Evolutionary conservation across 2,113 vertebrate species (phyloP).

Genomic region (Suricata suricatta): DNA sequence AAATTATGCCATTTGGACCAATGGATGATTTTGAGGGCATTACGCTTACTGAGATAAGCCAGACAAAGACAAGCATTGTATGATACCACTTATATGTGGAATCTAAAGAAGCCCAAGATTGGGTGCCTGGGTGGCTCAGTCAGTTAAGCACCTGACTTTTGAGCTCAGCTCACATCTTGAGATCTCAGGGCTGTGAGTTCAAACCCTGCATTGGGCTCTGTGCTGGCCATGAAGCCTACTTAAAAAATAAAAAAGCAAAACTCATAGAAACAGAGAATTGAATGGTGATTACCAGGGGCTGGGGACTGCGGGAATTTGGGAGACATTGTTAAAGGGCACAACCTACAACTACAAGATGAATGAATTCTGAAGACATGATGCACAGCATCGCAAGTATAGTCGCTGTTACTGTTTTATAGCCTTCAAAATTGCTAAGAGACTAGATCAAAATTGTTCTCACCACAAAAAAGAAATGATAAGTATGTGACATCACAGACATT

Average conservation of each 20-base stretch:
- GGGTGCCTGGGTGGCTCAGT: no score
- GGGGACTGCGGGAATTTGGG: not conserved
- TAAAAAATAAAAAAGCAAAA: not conserved
- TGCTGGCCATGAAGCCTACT: no score
- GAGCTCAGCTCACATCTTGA: no score
- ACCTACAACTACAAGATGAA: not conserved
- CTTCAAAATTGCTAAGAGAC: not conserved
- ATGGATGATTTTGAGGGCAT: no score
- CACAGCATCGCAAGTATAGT: not conserved
- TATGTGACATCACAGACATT: not conserved
- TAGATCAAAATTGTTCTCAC: not conserved
- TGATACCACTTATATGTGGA: no score
- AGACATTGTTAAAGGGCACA: not conserved
- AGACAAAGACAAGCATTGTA: no score
- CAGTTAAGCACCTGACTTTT: no score
- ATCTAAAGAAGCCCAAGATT: no score
- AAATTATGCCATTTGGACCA: no score
- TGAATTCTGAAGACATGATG: not conserved
- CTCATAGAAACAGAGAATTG: not conserved
- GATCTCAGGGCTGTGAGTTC: no score
- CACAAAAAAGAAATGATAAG: not conserved
- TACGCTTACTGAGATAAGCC: no score
- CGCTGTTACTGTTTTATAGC: not conserved
- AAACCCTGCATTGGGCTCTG: no score
- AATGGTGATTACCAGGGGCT: not conserved